Evolutionary conservation across 2,113 vertebrate species (phyloP), one percentile per base, ranked within the genome.

Genomic region (Prionailurus viverrinus): DNA sequence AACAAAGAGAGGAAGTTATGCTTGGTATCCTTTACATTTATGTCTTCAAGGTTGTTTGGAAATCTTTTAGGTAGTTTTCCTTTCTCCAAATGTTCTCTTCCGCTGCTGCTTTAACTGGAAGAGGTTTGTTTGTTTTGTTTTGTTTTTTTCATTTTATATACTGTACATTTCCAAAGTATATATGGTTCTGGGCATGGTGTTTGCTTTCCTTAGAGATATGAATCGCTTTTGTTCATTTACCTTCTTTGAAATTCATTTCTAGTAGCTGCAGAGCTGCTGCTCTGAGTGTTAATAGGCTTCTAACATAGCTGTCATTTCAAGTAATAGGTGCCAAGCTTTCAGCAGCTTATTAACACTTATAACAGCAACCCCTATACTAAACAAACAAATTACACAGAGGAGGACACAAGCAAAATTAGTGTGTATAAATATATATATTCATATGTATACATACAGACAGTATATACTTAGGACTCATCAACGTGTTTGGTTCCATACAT

Each of bases 181-280:
- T 97, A 94, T 80, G 65, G 41, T 96, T 80, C 92, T 94, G 90
- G 73, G 95, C 74, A 93, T 83, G 29, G 88, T 96, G 86, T 95
- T 98, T 97, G 94, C 98, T 98, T 98, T 98, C 79, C 88, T 97
- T 95, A 87, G 97, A 97, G 92, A 96, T 96, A 98, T 66, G 85
- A 97, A 98, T 98, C n/a, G 78, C 97, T 98, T 98, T 98, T 98
- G 97, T 97, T 98, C 97, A 89, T 98, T 98, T 97, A 98, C 98
- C 96, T 98, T 98, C 98, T 98, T 98, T 97, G 98, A 98, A 98
- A 98, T 98, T 97, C 98, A 98, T 98, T 98, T 98, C 98, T 96
- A 94, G 96, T 98, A 97, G 98, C 96, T 96, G 90, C 78, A 91
- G 97, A 97, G 95, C 95, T 95, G 92, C 97, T 71, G 97, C 96